Base-by-base conservation (phyloP, 1,140 invertebrate species). In the Heterodera schachtii region DNA sequence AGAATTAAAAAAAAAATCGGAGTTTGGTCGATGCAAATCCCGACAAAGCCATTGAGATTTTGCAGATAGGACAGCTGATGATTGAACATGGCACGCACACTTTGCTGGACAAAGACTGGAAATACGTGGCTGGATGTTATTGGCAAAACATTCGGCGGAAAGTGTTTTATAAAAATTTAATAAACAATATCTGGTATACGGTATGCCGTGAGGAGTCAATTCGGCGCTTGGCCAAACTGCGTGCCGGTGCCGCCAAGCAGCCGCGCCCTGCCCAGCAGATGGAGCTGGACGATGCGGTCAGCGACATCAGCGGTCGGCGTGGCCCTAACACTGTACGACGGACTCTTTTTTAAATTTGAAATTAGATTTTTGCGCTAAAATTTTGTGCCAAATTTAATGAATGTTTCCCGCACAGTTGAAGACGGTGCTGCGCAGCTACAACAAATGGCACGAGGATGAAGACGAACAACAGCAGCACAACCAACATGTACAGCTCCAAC, bases 131-230 rank as follows among this genome's bases (percentile, higher is more conserved):
- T 13, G 70, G 76, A 49, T 78, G 76, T 47, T 78, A 78, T 78
- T 78, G 76, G 76, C 76, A 78, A n/a, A 78, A 78, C 47, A 78
- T 78, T 67, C 76, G 76, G n/a, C n/a, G n/a, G n/a, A n/a, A n/a
- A n/a, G n/a, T n/a, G n/a, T n/a, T n/a, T n/a, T n/a, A n/a, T n/a
- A n/a, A n/a, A n/a, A n/a, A n/a, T n/a, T n/a, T n/a, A n/a, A n/a
- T 6, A 49, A 49, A 9, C 47, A 4, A 49, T 49, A n/a, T 9
- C 4, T 64, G 19, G 19, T 60, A 21, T n/a, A n/a, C n/a, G n/a
- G 3, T n/a, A n/a, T n/a, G n/a, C n/a, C n/a, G n/a, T n/a, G n/a
- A 78, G 76, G 76, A 78, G 49, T 78, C 57, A 43, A 78, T 78
- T 78, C 76, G 76, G n/a, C 76, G 76, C 0, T 64, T 78, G 76